Evolutionary conservation across 2,797 vertebrate genomes (phyloP).

Genomic region (Phoeniculus purpureus): DNA sequence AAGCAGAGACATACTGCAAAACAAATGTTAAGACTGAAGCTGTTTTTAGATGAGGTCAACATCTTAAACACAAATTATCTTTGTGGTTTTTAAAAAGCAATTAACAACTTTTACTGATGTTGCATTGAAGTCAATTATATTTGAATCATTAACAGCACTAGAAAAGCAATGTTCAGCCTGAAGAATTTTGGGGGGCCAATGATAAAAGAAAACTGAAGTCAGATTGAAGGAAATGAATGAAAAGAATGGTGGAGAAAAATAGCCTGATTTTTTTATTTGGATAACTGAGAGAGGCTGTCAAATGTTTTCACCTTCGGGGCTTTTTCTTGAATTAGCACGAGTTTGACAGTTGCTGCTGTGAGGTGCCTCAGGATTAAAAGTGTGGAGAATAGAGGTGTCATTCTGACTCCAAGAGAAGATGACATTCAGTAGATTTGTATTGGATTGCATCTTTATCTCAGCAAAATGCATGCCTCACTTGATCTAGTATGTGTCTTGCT

Average conservation of each 20-base stretch:
- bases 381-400: slow-evolving; percentile 67
- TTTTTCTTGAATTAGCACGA: slow-evolving; percentile 68
- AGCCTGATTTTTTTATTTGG: slow-evolving; percentile 51
- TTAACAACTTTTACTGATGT: background rate
- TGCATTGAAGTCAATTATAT: background rate
- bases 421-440: slow-evolving; percentile 63
- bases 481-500: slow-evolving; percentile 52
- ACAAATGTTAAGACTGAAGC: background rate
- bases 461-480: slow-evolving; percentile 58
- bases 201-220: background rate
- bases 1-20: background rate
- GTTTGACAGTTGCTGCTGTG: slow-evolving; percentile 71
- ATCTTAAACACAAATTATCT: background rate
- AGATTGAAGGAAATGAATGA: background rate
- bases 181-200: background rate
- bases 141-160: background rate
- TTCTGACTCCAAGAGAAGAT: slow-evolving; percentile 69
- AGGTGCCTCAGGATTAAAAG: slow-evolving; percentile 71
- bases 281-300: slow-evolving; percentile 53
- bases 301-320: slow-evolving; percentile 49
- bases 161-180: background rate
- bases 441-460: slow-evolving; percentile 63
- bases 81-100: background rate
- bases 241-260: slow-evolving; percentile 19
- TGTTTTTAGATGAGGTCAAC: background rate